Percentiles rank a stretch among this genome's conserved stretches.
Conservation (phyloP, 2,888 invertebrate genomes). For the Tipula unca region DNA sequence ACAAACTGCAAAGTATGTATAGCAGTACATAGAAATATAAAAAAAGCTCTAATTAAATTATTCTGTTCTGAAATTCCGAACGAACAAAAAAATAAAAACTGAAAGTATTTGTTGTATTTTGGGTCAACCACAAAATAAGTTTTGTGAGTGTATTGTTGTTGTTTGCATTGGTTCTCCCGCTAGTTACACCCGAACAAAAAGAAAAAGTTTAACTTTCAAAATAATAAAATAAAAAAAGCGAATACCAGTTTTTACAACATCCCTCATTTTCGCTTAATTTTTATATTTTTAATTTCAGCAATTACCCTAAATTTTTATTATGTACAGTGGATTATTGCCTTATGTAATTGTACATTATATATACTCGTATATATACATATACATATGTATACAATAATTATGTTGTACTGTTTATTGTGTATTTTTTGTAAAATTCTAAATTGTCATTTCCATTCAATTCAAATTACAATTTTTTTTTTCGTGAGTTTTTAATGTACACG, state of each 20-base stretch:
- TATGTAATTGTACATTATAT: not conserved
- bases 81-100: too few species aligned
- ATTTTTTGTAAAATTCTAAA: not conserved
- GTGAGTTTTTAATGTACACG: not conserved
- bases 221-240: not conserved
- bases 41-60: conserved; percentile 1
- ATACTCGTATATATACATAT: not conserved
- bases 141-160: not conserved
- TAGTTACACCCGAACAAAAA: not conserved
- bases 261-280: not conserved
- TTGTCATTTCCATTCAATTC: not conserved
- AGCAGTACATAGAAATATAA: not conserved
- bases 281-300: not conserved
- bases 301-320: not conserved
- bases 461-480: not conserved
- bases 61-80: not conserved
- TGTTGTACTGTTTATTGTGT: not conserved
- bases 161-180: not conserved
- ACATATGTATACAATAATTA: not conserved
- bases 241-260: not conserved
- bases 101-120: not conserved
- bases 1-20: not conserved
- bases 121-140: not conserved
- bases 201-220: not conserved
- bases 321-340: not conserved